Percentiles rank a stretch among this genome's conserved stretches.
These are phyloP conservation scores for Malurus melanocephalus DNA, from an alignment of 2,113 vertebrate species.

Conservation along the genomic window DNA sequence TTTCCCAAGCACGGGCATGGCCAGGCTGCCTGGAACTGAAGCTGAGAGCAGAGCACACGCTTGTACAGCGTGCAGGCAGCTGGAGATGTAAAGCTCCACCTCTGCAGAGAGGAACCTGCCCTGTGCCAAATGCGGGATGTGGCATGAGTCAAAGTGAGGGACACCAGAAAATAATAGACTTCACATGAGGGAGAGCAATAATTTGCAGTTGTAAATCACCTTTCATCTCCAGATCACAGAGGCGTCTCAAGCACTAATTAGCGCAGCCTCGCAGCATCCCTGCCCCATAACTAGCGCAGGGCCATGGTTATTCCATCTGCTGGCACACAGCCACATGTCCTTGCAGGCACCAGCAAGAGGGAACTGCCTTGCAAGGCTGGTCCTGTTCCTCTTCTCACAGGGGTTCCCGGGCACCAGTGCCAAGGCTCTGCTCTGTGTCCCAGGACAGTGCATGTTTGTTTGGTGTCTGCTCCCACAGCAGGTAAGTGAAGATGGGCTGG, in stretches of 20 bases:
- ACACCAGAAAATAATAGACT: conserved; percentile 48
- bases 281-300: not conserved
- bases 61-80: not conserved
- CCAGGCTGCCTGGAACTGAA: not conserved
- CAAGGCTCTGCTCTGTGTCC: not conserved
- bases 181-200: conserved; percentile 21
- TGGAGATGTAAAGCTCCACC: not conserved
- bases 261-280: not conserved
- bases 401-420: not conserved
- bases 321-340: not conserved
- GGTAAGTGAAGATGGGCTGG: not conserved
- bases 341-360: conserved; percentile 32
- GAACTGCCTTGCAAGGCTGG: not conserved
- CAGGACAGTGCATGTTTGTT: not conserved
- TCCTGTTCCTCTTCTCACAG: not conserved
- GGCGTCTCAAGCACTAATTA: conserved; percentile 22
- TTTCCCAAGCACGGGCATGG: rapidly evolving
- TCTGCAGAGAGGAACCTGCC: not conserved
- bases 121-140: not conserved
- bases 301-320: not conserved
- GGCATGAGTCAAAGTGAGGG: conserved; percentile 20
- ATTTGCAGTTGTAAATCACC: conserved; percentile 43
- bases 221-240: conserved; percentile 60
- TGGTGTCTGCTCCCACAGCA: not conserved
- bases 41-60: not conserved